phyloP scores from a whole-genome alignment of 2,797 vertebrate genomes.

The Myripristis murdjan region DNA sequence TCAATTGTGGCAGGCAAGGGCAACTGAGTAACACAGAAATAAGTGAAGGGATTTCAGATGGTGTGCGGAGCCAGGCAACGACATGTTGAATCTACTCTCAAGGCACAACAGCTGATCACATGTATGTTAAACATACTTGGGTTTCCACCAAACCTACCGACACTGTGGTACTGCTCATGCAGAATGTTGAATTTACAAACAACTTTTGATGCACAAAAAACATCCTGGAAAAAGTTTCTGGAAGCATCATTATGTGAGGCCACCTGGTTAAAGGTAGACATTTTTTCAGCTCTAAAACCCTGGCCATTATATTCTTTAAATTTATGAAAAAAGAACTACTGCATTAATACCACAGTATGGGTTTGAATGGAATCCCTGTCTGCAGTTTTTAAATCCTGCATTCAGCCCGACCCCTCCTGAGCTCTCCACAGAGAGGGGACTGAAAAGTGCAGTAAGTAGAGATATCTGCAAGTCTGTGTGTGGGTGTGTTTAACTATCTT shows the following conservation, averaged over 20 bases:
- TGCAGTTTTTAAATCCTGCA: constrained; percentile 66
- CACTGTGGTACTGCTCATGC: constrained; percentile 68
- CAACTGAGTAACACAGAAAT: constrained; percentile 36
- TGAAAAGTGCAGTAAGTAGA: constrained; percentile 91
- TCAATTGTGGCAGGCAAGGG: constrained; percentile 25
- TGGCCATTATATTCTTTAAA: constrained; percentile 55
- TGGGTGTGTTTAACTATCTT: constrained; percentile 98
- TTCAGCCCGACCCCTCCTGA: constrained; percentile 84
- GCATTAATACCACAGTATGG: constrained; percentile 73
- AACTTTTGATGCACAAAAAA: constrained; percentile 62
- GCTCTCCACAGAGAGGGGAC: constrained; percentile 92
- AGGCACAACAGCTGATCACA: constrained; percentile 98
- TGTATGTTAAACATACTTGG: constrained; percentile 90
- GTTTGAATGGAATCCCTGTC: constrained; percentile 71
- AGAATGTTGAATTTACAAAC: constrained; percentile 66
- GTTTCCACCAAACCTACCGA: constrained; percentile 66
- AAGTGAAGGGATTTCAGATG: constrained; percentile 65
- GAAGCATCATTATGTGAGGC: constrained; percentile 61
- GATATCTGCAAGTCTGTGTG: constrained; percentile 95
- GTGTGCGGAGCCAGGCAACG: constrained; percentile 95
- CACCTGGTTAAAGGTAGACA: constrained; percentile 45
- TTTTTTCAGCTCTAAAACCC: constrained; percentile 48
- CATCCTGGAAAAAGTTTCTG: constrained; percentile 57
- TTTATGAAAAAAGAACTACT: constrained; percentile 58
- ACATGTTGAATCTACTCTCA: constrained; percentile 98